Evolutionary conservation across 2,797 vertebrate species (phyloP).

Genomic region (Poeciliopsis presidionis): DNA sequence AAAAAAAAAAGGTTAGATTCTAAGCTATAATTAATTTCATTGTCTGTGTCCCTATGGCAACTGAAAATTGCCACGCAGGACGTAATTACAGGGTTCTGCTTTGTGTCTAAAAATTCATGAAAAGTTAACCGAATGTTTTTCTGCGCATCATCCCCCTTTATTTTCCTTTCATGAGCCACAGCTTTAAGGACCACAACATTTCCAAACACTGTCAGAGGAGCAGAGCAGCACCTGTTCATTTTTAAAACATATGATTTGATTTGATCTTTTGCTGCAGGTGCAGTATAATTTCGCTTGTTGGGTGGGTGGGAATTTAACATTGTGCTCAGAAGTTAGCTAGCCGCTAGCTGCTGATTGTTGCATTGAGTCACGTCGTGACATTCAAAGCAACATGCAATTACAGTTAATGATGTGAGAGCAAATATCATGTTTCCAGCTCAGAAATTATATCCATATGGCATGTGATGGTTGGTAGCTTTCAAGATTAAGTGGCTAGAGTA

Average conservation of each 20-base stretch:
- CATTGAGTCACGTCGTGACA: slow-evolving; percentile 39
- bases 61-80: slow-evolving; percentile 50
- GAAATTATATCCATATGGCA: background rate
- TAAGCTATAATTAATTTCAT: slow-evolving; percentile 49
- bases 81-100: slow-evolving; percentile 57
- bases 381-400: slow-evolving; percentile 34
- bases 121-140: slow-evolving; percentile 13
- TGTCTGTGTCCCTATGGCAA: slow-evolving; percentile 71
- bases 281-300: slow-evolving; percentile 37
- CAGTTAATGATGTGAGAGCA: slow-evolving; percentile 12
- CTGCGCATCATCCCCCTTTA: background rate
- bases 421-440: slow-evolving; percentile 9
- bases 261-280: slow-evolving; percentile 1
- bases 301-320: slow-evolving; percentile 41
- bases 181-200: background rate
- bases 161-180: slow-evolving; percentile 13
- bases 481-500: background rate
- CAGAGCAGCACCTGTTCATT: slow-evolving; percentile 1
- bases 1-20: slow-evolving; percentile 14
- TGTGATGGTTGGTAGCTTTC: slow-evolving; percentile 22
- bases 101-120: slow-evolving; percentile 29
- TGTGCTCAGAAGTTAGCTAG: slow-evolving; percentile 61
- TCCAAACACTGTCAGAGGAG: background rate
- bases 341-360: slow-evolving; percentile 56
- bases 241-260: background rate